Percentiles rank a stretch among this genome's conserved stretches.
Evolutionary conservation across 2,888 invertebrate genomes (phyloP).

Genomic region (Eueremaeus valkanovi): DNA sequence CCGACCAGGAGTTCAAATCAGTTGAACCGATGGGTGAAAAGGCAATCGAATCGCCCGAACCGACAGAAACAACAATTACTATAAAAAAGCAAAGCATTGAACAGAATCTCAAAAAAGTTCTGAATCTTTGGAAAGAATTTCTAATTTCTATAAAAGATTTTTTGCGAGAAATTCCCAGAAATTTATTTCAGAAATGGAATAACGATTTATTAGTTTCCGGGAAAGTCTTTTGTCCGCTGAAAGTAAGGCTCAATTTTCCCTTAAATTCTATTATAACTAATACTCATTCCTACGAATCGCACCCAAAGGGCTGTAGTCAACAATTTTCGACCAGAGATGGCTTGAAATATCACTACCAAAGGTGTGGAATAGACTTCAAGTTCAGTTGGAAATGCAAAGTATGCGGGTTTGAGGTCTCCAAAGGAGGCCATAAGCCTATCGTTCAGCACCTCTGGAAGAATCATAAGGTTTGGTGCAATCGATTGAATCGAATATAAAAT

Average conservation of each 20-base stretch:
- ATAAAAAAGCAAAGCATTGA: not conserved
- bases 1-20: too few relatives aligned
- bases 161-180: not conserved
- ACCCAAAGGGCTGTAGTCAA: slow-evolving; percentile 30
- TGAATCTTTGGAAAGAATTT: not conserved
- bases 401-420: not conserved
- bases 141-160: not conserved
- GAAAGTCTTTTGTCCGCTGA: not conserved
- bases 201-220: not conserved
- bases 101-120: not conserved
- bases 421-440: not conserved
- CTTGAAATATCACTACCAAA: slow-evolving; percentile 12
- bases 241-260: not conserved
- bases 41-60: not conserved
- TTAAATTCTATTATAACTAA: not conserved
- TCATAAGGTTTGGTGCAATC: slow-evolving; percentile 1
- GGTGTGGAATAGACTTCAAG: slow-evolving; percentile 30
- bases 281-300: not conserved
- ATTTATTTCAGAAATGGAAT: not conserved
- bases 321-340: slow-evolving; percentile 3
- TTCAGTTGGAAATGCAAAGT: slow-evolving; percentile 12
- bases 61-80: not conserved
- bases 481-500: too few relatives aligned
- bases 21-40: not conserved
- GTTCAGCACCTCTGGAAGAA: not conserved